Conservation (phyloP, 23 tunicate species). For the Ascidia mentula region DNA sequence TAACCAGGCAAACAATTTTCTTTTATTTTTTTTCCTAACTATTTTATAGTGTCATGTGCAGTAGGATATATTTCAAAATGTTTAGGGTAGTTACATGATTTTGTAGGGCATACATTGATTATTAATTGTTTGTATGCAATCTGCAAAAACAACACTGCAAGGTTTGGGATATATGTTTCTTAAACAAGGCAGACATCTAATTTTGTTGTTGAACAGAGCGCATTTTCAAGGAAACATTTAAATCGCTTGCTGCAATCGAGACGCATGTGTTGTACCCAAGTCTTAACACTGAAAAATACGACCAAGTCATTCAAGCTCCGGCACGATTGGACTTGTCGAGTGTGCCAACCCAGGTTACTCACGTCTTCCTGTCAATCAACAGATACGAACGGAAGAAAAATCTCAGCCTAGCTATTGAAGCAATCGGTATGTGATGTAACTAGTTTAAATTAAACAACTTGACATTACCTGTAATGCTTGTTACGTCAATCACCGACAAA, state of each 20-base stretch:
- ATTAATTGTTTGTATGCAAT: too few species aligned
- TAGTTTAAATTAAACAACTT: not conserved
- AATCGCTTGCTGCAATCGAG: conserved; percentile 38
- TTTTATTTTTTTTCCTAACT: too few species aligned
- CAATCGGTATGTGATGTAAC: conserved; percentile 47
- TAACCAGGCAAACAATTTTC: too few species aligned
- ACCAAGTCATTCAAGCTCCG: conserved; percentile 24
- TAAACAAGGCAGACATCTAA: too few species aligned
- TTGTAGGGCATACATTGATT: too few species aligned
- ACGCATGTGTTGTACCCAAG: conserved; percentile 86
- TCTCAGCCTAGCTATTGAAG: conserved; percentile 67
- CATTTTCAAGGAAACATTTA: conserved; percentile 65
- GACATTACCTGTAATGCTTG: not conserved
- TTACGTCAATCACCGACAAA: not conserved
- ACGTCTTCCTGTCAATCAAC: conserved; percentile 77
- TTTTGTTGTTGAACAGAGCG: conserved; percentile 33
- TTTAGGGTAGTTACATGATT: too few species aligned
- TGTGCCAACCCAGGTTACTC: conserved; percentile 22
- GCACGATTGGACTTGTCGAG: not conserved
- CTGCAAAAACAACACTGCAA: too few species aligned
- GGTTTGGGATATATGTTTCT: too few species aligned
- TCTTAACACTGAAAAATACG: conserved; percentile 56
- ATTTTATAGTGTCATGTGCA: too few species aligned
- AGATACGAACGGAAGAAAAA: conserved; percentile 95
- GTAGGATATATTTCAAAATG: too few species aligned